Evolutionary conservation across 2,888 invertebrate genomes (phyloP).

Genomic region (Troglohyphantes excavatus): DNA sequence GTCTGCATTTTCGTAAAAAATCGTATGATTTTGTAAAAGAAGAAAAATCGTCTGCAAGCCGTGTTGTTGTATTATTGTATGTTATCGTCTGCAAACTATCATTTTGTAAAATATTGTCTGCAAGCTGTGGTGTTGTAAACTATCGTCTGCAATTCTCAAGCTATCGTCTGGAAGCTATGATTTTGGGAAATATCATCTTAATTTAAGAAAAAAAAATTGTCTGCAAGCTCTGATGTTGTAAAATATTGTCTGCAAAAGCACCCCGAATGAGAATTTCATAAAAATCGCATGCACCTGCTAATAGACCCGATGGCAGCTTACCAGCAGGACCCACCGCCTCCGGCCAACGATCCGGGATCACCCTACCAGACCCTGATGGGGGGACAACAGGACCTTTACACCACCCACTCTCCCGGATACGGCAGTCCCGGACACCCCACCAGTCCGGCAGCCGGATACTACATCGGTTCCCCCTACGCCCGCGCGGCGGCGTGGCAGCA

Average conservation of each 20-base stretch:
- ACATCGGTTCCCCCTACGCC: slow-evolving; percentile 41
- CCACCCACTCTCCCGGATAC: slow-evolving; percentile 44
- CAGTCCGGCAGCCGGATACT: slow-evolving; percentile 44
- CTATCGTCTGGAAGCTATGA: no score
- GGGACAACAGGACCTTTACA: slow-evolving; percentile 28
- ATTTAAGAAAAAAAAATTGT: no score
- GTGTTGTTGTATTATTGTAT: not conserved
- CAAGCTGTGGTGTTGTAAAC: slow-evolving; percentile 5
- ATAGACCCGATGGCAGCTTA: slow-evolving; percentile 50
- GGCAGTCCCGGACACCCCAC: slow-evolving; percentile 49
- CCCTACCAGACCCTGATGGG: slow-evolving; percentile 48
- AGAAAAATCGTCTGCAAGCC: not conserved
- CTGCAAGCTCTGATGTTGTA: no score
- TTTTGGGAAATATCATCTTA: no score
- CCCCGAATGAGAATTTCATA: not conserved
- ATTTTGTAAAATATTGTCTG: no score
- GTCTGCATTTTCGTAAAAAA: no score
- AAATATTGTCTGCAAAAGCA: not conserved
- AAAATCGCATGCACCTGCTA: slow-evolving; percentile 56
- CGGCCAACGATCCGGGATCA: slow-evolving; percentile 44
- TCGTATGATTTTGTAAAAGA: no score
- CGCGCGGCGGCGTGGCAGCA: slow-evolving; percentile 37
- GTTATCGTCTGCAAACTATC: no score
- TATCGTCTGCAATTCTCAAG: slow-evolving; percentile 6
- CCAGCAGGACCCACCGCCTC: slow-evolving; percentile 38